phyloP scores from a whole-genome alignment of 2,888 invertebrate genomes.

The Colostygia pectinataria region DNA sequence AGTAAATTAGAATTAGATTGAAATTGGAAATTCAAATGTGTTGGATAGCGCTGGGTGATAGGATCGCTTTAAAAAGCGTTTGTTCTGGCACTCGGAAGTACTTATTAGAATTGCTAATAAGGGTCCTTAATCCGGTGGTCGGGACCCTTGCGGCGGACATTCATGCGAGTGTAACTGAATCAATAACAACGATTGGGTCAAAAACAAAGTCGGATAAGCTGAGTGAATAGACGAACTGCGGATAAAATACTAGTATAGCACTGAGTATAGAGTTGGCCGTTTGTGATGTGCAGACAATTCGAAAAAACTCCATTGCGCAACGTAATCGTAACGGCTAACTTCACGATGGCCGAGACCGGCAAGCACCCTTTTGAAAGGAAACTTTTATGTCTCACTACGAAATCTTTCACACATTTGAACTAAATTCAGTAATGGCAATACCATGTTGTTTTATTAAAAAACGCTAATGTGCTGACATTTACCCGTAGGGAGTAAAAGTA shows the following conservation, averaged over 20 bases:
- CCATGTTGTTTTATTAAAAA: constrained; percentile 25
- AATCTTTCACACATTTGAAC: constrained; percentile 12
- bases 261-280: too few relatives aligned
- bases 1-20: too few relatives aligned
- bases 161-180: constrained; percentile 30
- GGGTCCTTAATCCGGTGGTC: constrained; percentile 35
- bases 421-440: constrained; percentile 12
- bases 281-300: too few relatives aligned
- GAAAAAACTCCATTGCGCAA: too few relatives aligned
- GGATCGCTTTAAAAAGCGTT: constrained; percentile 38
- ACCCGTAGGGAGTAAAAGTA: constrained; percentile 34
- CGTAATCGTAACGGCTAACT: too few relatives aligned
- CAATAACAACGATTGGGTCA: constrained; percentile 36
- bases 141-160: constrained; percentile 30
- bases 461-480: constrained; percentile 27
- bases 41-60: too few relatives aligned
- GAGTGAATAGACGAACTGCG: constrained; percentile 4
- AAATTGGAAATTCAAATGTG: too few relatives aligned
- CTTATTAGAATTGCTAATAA: constrained; percentile 53
- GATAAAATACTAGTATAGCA: not conserved
- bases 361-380: too few relatives aligned
- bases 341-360: too few relatives aligned
- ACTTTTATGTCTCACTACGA: too few relatives aligned
- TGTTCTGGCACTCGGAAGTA: constrained; percentile 34
- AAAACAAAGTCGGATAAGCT: constrained; percentile 34